Evolutionary conservation across 2,113 vertebrate genomes (phyloP), one percentile per base, ranked within the genome.

Genomic region (Apteryx owenii): DNA sequence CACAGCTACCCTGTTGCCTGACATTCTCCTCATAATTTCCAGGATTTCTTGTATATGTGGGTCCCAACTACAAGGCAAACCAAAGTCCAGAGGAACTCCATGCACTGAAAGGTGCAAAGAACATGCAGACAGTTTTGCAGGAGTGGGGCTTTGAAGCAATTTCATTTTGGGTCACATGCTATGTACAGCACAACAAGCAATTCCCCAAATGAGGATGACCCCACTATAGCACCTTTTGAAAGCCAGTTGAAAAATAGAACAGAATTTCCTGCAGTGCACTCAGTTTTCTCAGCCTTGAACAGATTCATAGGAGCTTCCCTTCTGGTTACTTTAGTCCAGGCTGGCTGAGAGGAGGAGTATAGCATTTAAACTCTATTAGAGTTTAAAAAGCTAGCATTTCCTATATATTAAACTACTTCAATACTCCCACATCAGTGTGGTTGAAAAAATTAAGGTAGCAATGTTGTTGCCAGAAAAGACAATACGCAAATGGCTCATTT

Each of bases 391-490:
- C 9, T 36, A 62, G 15, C 13, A 15, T 11, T 77, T 77, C 7
- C 26, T 40, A n/a, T 51, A 9, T 12, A 66, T 16, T 44, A 19
- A 70, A 50, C 31, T 72, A 12, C 81, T 44, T 60, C 54, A 44
- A 31, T 46, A 64, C 0, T 4, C 20, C 3, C 1, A 58, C 17
- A 1, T 31, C 46, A 68, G 12, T 3, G 12, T 51, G 44, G 8
- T 2, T 68, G 40, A 46, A 7, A 10, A 90, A 88, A 66, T 60
- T 54, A 56, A 77, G 13, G 20, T 33, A 76, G 17, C 25, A 64
- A 25, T 62, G 33, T 3, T 19, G 5, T 28, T 72, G 26, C 19
- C 36, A 46, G 28, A 77, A 88, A 54, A 46, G 28, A 6, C 15
- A 88, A 65, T 0, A 0, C 10, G 12, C 10, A 89, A 81, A 85